These are phyloP conservation scores for Dolichopus griseipennis DNA, from an alignment of 2,888 invertebrate genomes.

Conservation along the genomic window DNA sequence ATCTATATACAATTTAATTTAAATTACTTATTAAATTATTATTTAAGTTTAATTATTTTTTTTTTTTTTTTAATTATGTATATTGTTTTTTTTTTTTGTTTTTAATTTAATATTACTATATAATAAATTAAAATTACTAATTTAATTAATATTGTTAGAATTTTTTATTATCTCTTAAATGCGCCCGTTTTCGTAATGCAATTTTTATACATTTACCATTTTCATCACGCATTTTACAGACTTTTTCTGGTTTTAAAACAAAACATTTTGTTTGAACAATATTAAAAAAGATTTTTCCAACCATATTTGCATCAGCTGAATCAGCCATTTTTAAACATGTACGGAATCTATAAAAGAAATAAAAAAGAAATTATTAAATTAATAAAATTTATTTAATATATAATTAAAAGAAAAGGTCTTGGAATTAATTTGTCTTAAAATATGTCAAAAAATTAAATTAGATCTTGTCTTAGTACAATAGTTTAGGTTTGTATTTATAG, in stretches of 20 bases:
- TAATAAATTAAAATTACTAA: not conserved
- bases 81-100: not conserved
- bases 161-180: slow-evolving; percentile 58
- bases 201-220: slow-evolving; percentile 72
- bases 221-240: slow-evolving; percentile 72
- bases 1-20: too few relatives aligned
- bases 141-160: slow-evolving; percentile 29
- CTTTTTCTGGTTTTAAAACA: slow-evolving; percentile 65
- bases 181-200: slow-evolving; percentile 60
- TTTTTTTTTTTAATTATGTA: not conserved
- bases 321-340: slow-evolving; percentile 83
- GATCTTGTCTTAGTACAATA: too few relatives aligned
- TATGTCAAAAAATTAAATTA: too few relatives aligned
- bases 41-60: not conserved
- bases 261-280: slow-evolving; percentile 92
- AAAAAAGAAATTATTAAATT: slow-evolving; percentile 38
- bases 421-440: too few relatives aligned
- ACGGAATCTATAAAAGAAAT: slow-evolving; percentile 67
- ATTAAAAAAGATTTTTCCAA: slow-evolving; percentile 91
- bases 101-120: not conserved
- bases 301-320: slow-evolving; percentile 78
- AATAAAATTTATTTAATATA: too few relatives aligned
- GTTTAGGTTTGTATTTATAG: too few relatives aligned
- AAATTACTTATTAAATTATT: too few relatives aligned
- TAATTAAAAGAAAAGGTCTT: too few relatives aligned